Conservation (phyloP, 2,113 vertebrate species). For the Zeus faber region DNA sequence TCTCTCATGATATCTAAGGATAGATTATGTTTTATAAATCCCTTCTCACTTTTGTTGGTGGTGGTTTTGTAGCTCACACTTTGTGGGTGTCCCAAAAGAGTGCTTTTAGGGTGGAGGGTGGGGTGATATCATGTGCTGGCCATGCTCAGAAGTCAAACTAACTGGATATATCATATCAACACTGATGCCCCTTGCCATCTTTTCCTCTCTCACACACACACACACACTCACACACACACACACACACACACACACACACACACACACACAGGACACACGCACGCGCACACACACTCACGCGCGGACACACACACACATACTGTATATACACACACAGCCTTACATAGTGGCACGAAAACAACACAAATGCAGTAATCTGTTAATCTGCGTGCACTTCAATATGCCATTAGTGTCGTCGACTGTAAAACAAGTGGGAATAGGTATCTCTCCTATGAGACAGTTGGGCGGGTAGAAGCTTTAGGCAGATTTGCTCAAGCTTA, state of each 20-base stretch:
- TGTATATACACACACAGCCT: background rate
- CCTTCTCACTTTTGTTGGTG: no score
- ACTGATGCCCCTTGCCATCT: no score
- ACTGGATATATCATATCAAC: no score
- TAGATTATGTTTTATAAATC: no score
- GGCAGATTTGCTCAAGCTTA: constrained; percentile 49
- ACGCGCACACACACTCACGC: background rate
- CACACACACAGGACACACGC: background rate
- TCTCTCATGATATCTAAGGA: no score
- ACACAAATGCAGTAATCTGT: constrained; percentile 38
- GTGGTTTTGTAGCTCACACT: no score
- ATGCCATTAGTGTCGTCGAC: constrained; percentile 46
- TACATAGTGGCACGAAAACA: no score
- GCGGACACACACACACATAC: background rate
- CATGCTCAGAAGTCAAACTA: no score
- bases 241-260: background rate
- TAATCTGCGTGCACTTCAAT: constrained; percentile 49
- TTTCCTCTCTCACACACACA: no score
- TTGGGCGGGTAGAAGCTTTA: constrained; percentile 35
- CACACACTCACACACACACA: background rate
- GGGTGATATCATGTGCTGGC: no score
- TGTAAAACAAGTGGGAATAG: constrained; percentile 36
- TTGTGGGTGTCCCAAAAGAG: no score
- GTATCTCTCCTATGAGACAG: constrained; percentile 36
- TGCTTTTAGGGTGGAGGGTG: no score